These are phyloP conservation scores for Calliopsis andreniformis DNA, from an alignment of 1,140 invertebrate species.

Conservation along the genomic window DNA sequence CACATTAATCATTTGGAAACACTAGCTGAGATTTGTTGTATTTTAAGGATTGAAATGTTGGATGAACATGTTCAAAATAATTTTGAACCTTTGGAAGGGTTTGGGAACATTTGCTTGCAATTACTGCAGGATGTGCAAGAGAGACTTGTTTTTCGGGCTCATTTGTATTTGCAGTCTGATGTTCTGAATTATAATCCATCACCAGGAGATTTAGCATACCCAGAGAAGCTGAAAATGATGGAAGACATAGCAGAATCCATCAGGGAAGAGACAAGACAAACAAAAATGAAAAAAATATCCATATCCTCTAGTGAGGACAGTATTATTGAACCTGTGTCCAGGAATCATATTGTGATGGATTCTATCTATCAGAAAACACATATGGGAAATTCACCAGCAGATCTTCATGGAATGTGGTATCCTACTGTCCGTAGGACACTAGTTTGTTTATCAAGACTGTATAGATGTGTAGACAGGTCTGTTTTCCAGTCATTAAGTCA, in stretches of 20 bases:
- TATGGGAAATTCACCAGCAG: conserved; percentile 90
- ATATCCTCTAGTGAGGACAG: conserved; percentile 70
- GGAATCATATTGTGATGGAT: conserved; percentile 76
- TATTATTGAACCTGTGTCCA: conserved; percentile 66
- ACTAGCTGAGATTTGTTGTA: conserved; percentile 96
- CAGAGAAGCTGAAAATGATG: conserved; percentile 99
- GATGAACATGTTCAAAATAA: conserved; percentile 96
- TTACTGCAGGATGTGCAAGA: conserved; percentile 98
- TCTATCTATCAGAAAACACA: conserved; percentile 71
- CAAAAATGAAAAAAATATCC: conserved; percentile 75
- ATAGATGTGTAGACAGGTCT: conserved; percentile 95
- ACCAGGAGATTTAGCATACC: conserved; percentile 97
- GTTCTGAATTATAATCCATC: conserved; percentile 94
- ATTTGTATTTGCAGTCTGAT: conserved; percentile 96
- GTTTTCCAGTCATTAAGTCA: conserved; percentile 98
- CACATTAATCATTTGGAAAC: conserved; percentile 99
- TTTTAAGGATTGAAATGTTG: conserved; percentile 95
- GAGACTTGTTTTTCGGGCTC: conserved; percentile 96
- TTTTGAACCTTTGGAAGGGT: conserved; percentile 88
- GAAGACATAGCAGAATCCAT: conserved; percentile 83
- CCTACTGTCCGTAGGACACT: conserved; percentile 97
- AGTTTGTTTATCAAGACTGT: conserved; percentile 96
- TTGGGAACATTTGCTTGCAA: conserved; percentile 92
- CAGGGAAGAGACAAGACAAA: conserved; percentile 74
- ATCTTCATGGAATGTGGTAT: conserved; percentile 99